Base-by-base conservation (phyloP, 53 echinoderm and acorn worm species). In the Henricia sp. region DNA sequence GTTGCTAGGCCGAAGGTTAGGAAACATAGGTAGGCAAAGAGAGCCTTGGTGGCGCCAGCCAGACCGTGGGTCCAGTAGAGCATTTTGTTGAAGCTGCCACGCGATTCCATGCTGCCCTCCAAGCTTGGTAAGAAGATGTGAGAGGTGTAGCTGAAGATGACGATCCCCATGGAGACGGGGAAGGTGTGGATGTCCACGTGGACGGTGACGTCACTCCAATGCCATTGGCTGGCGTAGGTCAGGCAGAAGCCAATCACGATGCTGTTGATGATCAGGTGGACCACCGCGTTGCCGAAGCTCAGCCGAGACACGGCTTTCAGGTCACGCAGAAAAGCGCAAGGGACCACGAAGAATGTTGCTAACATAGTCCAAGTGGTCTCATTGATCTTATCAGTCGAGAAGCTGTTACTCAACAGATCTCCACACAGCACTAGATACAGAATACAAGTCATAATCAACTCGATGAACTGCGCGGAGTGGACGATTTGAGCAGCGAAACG, bases 401-500 rank as follows among this genome's bases (percentile, higher is more conserved):
- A 93, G 46, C 84, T 92, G 48, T 90, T 97, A 63, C 84, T 88
- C 43, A 97, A 72, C 29, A 97, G 86, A 51, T 97, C 94, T 0
- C 99, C 99, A 60, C 99, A 97, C 12, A 97, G 89, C 75, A 97
- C 99, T 54, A 97, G 56, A 78, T 97, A 97, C 46, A 97, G 74
- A 52, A 97, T 97, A 73, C 99, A 97, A 16, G 99, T 97, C 99
- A 97, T 97, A 36, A 97, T 97, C 33, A 97, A 83, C 68, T 97
- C 99, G 10, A 97, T 92, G 72, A 97, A 97, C 70, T 97, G 99
- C 41, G 99, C 99, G 3, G 99, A 86, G 82, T 97, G 92, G 4
- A 97, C 99, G 32, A 97, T 92, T 38, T 90, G 90, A 16, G 99
- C 90, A 21, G 94, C 99, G 67, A 92, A 92, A 11, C 90, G 83